phyloP scores from a whole-genome alignment of 2,888 invertebrate genomes.

The Diadegma fenestrale region DNA sequence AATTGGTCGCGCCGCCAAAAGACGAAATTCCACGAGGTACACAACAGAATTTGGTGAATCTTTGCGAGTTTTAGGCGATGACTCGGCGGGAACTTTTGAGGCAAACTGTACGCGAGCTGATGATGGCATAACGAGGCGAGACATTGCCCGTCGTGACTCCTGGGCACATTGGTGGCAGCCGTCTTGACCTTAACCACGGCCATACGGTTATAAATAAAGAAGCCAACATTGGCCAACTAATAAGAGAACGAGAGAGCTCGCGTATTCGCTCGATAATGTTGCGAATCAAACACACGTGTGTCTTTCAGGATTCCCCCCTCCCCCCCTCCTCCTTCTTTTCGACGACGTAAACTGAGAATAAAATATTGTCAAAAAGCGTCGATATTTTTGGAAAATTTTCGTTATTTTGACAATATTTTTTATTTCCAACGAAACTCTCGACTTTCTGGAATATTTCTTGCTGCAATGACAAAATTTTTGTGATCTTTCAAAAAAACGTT shows the following conservation, averaged over 20 bases:
- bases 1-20: background rate
- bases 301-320: background rate
- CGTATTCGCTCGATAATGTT: slow-evolving; percentile 53
- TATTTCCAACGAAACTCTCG: too few relatives aligned
- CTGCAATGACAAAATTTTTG: too few relatives aligned
- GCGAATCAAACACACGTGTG: slow-evolving; percentile 52
- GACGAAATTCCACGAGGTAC: too few relatives aligned
- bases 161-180: slow-evolving; percentile 45
- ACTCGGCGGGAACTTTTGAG: background rate
- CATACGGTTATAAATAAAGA: slow-evolving; percentile 72
- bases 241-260: slow-evolving; percentile 61
- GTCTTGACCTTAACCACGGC: slow-evolving; percentile 71
- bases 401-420: too few relatives aligned
- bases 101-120: slow-evolving; percentile 5
- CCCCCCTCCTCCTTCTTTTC: background rate
- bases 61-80: too few relatives aligned
- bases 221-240: slow-evolving; percentile 70
- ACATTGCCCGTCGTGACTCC: slow-evolving; percentile 58
- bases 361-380: too few relatives aligned
- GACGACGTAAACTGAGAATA: slow-evolving; percentile 4
- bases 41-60: too few relatives aligned
- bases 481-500: too few relatives aligned
- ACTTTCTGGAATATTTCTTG: too few relatives aligned
- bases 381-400: too few relatives aligned
- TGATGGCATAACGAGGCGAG: slow-evolving; percentile 67